A percentile compares a stretch with the other conserved stretches of the same genome.
phyloP scores from a whole-genome alignment of 2,888 invertebrate species.

The Agelastica alni region DNA sequence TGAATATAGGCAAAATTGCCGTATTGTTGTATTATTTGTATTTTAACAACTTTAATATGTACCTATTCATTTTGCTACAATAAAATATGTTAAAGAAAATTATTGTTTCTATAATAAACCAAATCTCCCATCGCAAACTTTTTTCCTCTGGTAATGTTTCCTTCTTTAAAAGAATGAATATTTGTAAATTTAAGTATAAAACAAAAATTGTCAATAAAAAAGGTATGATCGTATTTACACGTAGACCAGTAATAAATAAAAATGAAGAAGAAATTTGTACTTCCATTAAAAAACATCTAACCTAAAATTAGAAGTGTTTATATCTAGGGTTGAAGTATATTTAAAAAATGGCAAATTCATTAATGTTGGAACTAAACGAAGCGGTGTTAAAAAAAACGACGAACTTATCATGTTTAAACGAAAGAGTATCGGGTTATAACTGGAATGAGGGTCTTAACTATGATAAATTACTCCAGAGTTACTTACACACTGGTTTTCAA shows the following conservation, averaged over 20 bases:
- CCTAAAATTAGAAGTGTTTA: too few species aligned
- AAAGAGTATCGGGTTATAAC: slow-evolving; percentile 82
- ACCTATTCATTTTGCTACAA: slow-evolving; percentile 44
- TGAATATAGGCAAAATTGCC: slow-evolving; percentile 41
- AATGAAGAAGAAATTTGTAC: too few species aligned
- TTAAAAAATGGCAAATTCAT: slow-evolving; percentile 29
- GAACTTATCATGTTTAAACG: slow-evolving; percentile 45
- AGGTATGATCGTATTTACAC: too few species aligned
- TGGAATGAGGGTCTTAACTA: slow-evolving; percentile 91
- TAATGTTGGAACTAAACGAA: slow-evolving; percentile 34
- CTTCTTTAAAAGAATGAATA: too few species aligned
- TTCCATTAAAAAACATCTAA: too few species aligned
- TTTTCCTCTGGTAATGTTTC: too few species aligned
- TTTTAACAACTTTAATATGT: slow-evolving; percentile 26
- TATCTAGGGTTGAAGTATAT: too few species aligned
- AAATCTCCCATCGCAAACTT: too few species aligned
- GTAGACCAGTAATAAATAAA: too few species aligned
- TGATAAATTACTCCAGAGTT: slow-evolving; percentile 79
- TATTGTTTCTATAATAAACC: too few species aligned
- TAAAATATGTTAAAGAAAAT: slow-evolving; percentile 37
- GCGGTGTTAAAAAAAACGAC: slow-evolving; percentile 49
- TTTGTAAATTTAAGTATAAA: too few species aligned
- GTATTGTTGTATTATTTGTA: slow-evolving; percentile 42
- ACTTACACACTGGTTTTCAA: slow-evolving; percentile 89
- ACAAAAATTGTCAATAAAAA: too few species aligned